A percentile compares a stretch with the other conserved stretches of the same genome.
These are phyloP conservation scores for Epinotia demarniana DNA, from an alignment of 2,888 invertebrate genomes.

Conservation along the genomic window DNA sequence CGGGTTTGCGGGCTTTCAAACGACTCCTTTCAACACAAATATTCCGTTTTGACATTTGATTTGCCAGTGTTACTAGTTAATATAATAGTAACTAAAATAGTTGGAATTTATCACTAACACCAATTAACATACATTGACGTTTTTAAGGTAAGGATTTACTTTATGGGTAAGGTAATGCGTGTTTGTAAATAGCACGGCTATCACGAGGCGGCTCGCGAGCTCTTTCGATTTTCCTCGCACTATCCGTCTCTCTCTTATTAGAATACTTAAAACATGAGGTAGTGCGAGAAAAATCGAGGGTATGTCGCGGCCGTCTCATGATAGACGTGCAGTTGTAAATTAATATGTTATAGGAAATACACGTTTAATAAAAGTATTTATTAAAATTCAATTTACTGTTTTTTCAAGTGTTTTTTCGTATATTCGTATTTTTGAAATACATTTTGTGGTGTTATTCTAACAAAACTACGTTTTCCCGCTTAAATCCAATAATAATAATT, in stretches of 20 bases:
- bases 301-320: too few relatives aligned
- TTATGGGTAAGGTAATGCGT: background rate
- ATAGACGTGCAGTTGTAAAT: too few relatives aligned
- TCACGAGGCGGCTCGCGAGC: too few relatives aligned
- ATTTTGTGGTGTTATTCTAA: background rate
- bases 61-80: constrained; percentile 56
- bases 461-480: background rate
- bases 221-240: too few relatives aligned
- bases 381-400: background rate
- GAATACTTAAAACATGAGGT: too few relatives aligned
- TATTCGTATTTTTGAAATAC: background rate
- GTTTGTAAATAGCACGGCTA: background rate
- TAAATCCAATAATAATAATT: background rate
- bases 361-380: background rate
- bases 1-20: constrained; percentile 72
- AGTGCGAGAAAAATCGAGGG: too few relatives aligned
- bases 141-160: too few relatives aligned
- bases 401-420: background rate
- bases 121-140: background rate
- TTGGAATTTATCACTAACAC: constrained; percentile 43
- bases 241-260: too few relatives aligned
- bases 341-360: background rate
- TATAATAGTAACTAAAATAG: constrained; percentile 47
- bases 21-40: constrained; percentile 57
- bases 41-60: constrained; percentile 62